Evolutionary conservation across 2,797 vertebrate genomes (phyloP), one percentile per base, ranked within the genome.

Genomic region (Chloroceryle inda): DNA sequence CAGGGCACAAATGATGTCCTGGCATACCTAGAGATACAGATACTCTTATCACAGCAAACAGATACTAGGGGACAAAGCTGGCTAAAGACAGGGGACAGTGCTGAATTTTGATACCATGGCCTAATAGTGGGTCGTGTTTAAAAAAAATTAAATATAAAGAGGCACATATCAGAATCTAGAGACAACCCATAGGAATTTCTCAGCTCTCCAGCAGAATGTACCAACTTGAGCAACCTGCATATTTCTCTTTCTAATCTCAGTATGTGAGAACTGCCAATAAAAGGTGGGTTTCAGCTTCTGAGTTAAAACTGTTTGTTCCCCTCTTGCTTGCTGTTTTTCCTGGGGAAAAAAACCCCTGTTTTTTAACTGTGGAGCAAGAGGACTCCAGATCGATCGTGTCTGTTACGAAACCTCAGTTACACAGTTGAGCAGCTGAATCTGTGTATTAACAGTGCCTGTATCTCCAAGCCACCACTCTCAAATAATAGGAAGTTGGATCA

Each of bases 231-330:
- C 80, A 95, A 93, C 42, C 75, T 12, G 62, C 45, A 69, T 77
- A 64, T 85, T 78, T 91, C 68, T 82, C 37, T 68, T 44, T 67
- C 56, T 83, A 45, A 69, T 76, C 81, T 92, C 68, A 69, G 64
- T 11, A 20, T 56, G 68, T 35, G 53, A 88, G 79, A 85, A 74
- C 53, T 79, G 80, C 71, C 73, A 95, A 79, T 82, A 86, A 90
- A 90, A 93, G 58, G 69, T 59, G 68, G 38, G 84, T 91, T 88
- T 88, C 79, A 71, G 78, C 56, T 87, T 92, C 71, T 26, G 63
- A 76, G 67, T 71, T 83, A 64, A 59, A 92, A 69, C 23, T 86
- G 8, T 24, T 40, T 69, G 58, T 42, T 16, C 20, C 8, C 63
- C 21, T 26, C 59, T 61, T 44, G 17, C 62, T 62, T 61, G 44